These are phyloP conservation scores for Lysiphlebus fabarum DNA, from an alignment of 1,140 invertebrate species.

Conservation along the genomic window DNA sequence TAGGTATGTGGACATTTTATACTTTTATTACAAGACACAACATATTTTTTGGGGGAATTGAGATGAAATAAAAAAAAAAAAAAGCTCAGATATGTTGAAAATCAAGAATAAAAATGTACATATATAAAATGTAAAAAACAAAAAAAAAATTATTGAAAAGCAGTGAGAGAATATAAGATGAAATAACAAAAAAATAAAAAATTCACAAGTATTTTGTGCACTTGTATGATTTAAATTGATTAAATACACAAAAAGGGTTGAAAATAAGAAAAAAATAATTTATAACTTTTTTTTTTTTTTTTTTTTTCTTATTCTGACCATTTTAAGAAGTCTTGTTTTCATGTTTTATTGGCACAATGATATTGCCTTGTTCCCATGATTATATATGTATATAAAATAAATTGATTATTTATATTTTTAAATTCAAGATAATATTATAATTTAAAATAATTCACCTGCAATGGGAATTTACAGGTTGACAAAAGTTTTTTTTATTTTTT, in stretches of 20 bases:
- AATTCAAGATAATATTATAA: too few species aligned
- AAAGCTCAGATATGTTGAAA: background rate
- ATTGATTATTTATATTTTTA: background rate
- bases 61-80: too few species aligned
- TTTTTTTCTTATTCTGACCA: constrained; percentile 2
- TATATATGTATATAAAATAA: constrained; percentile 1
- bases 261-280: background rate
- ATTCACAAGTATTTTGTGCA: constrained; percentile 20
- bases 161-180: background rate
- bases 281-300: constrained; percentile 7
- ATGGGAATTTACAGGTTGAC: too few species aligned
- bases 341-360: constrained; percentile 11
- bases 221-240: constrained; percentile 30
- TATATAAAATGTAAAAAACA: constrained; percentile 10
- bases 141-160: constrained; percentile 10
- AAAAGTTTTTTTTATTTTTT: too few species aligned
- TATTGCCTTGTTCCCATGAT: constrained; percentile 11
- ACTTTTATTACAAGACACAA: too few species aligned
- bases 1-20: too few species aligned
- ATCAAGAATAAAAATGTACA: background rate
- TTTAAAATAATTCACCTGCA: too few species aligned
- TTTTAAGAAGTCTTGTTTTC: constrained; percentile 9
- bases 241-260: constrained; percentile 23
- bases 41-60: too few species aligned
- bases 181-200: constrained; percentile 27